phyloP scores from a whole-genome alignment of 2,888 invertebrate genomes.

The Rhorus exstirpatorius region DNA sequence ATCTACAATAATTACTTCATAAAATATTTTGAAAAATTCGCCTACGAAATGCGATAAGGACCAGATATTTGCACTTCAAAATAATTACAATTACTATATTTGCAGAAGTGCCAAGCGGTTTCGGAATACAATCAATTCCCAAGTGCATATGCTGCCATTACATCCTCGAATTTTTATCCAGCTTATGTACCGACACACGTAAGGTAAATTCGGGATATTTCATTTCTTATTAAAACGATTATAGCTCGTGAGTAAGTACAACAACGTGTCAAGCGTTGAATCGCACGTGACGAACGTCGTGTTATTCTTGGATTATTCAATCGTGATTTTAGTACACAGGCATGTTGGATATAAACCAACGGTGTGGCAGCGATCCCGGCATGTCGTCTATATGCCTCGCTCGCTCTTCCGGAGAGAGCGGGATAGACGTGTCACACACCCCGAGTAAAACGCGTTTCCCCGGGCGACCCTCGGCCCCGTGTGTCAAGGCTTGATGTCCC shows the following conservation, averaged over 20 bases:
- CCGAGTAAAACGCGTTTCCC: constrained; percentile 60
- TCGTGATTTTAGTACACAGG: constrained; percentile 47
- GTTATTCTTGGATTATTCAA: constrained; percentile 62
- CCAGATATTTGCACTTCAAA: too few species aligned
- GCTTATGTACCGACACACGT: neutral
- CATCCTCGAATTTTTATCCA: neutral
- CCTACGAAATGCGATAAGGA: too few species aligned
- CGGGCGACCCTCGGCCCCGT: constrained; percentile 56
- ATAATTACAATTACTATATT: too few species aligned
- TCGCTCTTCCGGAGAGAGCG: constrained; percentile 15
- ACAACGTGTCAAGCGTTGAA: constrained; percentile 23
- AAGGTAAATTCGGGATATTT: neutral
- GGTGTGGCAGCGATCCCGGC: constrained; percentile 28
- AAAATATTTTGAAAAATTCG: too few species aligned
- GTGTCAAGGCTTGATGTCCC: constrained; percentile 77
- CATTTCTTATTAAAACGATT: constrained; percentile 39
- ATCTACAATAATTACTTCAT: too few species aligned
- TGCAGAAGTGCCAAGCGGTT: too few species aligned
- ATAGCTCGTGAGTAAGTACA: neutral
- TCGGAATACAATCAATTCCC: too few species aligned
- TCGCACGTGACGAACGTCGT: constrained; percentile 16
- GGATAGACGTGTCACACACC: constrained; percentile 63
- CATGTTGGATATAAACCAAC: neutral
- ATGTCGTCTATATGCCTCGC: neutral
- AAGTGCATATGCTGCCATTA: neutral